These are phyloP conservation scores for Austrolebias charrua DNA, from an alignment of 2,797 vertebrate species.

Conservation along the genomic window DNA sequence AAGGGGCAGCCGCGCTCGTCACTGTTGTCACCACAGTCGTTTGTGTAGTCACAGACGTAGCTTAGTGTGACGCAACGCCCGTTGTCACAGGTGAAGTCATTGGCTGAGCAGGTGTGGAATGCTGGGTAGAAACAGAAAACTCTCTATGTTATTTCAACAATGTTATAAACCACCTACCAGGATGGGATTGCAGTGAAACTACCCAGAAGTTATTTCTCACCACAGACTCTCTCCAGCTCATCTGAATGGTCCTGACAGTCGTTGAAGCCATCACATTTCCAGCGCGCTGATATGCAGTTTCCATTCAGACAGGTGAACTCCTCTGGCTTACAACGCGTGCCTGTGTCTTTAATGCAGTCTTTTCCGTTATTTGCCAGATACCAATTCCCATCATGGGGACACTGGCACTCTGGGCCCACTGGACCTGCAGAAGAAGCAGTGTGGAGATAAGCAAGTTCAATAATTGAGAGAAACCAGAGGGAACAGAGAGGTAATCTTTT, in stretches of 20 bases:
- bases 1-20: conserved; percentile 88
- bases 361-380: conserved; percentile 89
- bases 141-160: background rate
- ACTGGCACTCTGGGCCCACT: conserved; percentile 90
- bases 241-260: conserved; percentile 89
- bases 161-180: background rate
- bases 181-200: background rate
- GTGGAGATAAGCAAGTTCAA: conserved; percentile 2
- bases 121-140: conserved; percentile 67
- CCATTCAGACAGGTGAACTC: conserved; percentile 91
- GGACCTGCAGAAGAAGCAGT: conserved; percentile 79
- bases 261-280: conserved; percentile 85
- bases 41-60: conserved; percentile 87
- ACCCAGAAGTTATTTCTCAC: conserved; percentile 62
- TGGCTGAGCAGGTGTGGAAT: conserved; percentile 88
- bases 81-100: conserved; percentile 89
- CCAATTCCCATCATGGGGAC: conserved; percentile 88
- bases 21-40: conserved; percentile 92
- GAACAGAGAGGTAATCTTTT: conserved; percentile 10
- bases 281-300: conserved; percentile 79
- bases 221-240: conserved; percentile 90
- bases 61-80: conserved; percentile 83
- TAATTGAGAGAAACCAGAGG: background rate
- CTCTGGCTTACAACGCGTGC: conserved; percentile 79
- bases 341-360: conserved; percentile 87